Conservation (phyloP, 2,113 vertebrate genomes). For the Myrmecophaga tridactyla region DNA sequence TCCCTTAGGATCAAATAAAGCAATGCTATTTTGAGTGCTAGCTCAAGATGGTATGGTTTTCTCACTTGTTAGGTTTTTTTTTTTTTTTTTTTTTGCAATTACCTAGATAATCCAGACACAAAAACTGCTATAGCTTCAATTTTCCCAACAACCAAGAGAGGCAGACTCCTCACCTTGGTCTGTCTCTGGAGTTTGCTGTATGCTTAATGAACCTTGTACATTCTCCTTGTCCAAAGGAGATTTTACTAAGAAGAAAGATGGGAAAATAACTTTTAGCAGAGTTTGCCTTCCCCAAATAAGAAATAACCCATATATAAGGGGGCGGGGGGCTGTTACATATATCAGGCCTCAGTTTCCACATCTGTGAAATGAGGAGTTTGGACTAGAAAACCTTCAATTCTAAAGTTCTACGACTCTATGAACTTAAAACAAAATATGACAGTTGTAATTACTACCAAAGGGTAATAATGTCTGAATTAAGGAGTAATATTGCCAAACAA, state of each 20-base stretch:
- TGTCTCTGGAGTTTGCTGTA: not conserved
- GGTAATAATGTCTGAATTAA: not conserved
- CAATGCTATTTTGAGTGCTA: not conserved
- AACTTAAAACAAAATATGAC: conserved; percentile 24
- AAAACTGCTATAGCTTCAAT: not conserved
- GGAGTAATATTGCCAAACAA: not conserved
- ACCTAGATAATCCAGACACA: not conserved
- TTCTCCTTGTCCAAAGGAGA: not conserved
- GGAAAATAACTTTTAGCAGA: not conserved
- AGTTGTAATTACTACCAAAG: not conserved
- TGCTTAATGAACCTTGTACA: not conserved
- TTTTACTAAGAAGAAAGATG: not conserved
- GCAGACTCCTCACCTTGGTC: not conserved
- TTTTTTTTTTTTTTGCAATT: not conserved
- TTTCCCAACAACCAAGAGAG: not conserved
- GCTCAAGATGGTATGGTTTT: not conserved
- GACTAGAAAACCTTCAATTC: not conserved
- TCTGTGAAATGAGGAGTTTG: not conserved
- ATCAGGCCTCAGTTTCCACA: not conserved
- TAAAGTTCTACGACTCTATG: not conserved
- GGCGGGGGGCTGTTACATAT: not conserved
- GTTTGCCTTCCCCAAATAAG: not conserved
- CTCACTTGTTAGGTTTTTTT: not conserved
- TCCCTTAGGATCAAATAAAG: not conserved
- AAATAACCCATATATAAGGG: not conserved